Base-by-base conservation (phyloP, 1,140 invertebrate genomes). In the Onthophagus taurus region DNA sequence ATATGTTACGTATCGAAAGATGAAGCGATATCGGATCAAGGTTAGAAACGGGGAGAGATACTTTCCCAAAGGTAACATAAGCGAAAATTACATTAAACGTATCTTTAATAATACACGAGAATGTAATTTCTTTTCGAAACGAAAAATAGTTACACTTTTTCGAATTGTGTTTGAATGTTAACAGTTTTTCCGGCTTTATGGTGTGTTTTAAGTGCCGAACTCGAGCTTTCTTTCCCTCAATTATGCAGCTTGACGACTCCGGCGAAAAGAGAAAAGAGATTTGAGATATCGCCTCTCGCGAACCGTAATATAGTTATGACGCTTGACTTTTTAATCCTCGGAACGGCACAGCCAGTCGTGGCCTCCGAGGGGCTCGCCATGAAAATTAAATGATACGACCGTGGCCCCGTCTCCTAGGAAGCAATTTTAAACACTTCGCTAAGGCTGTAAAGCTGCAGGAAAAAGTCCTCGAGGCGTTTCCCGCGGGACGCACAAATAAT, bases 371-470 rank as follows among this genome's bases (percentile, higher is more conserved):
- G 19, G 35, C 7, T 11, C 19, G 34, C 47, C 36, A 61, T 63
- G 60, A 63, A 63, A 63, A 61, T 59, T 63, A 63, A 63, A 63
- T 63, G 60, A 61, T 55, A 60, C 49, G 47, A 47, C 43, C 33
- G 48, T 57, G 56, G n/a, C n/a, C n/a, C n/a, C n/a, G n/a, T 54
- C 58, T 53, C 55, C n/a, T 21, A 45, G 59, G 58, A 56, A 50
- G 54, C 54, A 60, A 63, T 63, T 63, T 56, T 59, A 63, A 63
- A 63, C 61, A 61, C 61, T 63, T 63, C 58, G 55, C 52, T 50
- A n/a, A 55, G 59, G 56, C 56, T 50, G 60, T 56, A 60, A 62
- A 58, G 57, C 52, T 48, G 56, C 50, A 51, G 53, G 46, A 56
- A 57, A 56, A 49, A 59, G 51, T 50, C 51, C 50, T 54, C 52